Base-by-base conservation (phyloP, 2,113 vertebrate genomes). In the Lampris incognitus region DNA sequence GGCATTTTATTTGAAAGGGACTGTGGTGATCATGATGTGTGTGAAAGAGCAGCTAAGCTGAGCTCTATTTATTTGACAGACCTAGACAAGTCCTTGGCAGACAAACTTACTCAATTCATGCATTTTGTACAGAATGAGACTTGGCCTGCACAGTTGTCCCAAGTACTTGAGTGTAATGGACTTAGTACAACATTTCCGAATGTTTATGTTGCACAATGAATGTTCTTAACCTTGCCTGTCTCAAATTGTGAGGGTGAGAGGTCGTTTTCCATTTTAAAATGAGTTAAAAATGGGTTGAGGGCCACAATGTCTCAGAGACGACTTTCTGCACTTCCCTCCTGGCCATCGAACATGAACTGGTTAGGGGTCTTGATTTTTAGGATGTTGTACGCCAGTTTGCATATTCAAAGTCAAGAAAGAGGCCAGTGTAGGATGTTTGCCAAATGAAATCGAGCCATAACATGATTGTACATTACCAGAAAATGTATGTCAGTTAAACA, bases 51-150 rank as follows among this genome's bases (percentile, higher is more conserved):
- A 51, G 48, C 64, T 54, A 50, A 13, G 9, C 70, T 72, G 59
- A 52, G 49, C 7, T 62, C 50, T 49, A 44, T 9, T 9, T 63
- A 72, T 63, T n/a, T 49, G 40, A 50, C 54, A 54, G 70, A 72
- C 24, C 70, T 72, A 49, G 49, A 72, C 70, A 72, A 63, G 49
- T 39, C 62, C 24, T 63, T 72, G 60, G 44, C 44, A 61, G 58
- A 72, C 39, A 6, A 72, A 40, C 69, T 72, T n/a, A 37, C 61
- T 39, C 46, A 62, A n/a, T 72, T 61, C 4, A 24, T 24, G 24
- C 24, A 24, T 24, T 24, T 24, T 24, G 24, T 24, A 24, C 60
- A 72, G 46, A 61, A 5, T 50, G 40, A 40, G 48, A 61, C 3
- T 50, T 71, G 44, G 6, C 46, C 56, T 4, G 7, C 6, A 10